Evolutionary conservation across 1,140 invertebrate species (phyloP), one percentile per base, ranked within the genome.

Genomic region (Melipona quadrifasciata): DNA sequence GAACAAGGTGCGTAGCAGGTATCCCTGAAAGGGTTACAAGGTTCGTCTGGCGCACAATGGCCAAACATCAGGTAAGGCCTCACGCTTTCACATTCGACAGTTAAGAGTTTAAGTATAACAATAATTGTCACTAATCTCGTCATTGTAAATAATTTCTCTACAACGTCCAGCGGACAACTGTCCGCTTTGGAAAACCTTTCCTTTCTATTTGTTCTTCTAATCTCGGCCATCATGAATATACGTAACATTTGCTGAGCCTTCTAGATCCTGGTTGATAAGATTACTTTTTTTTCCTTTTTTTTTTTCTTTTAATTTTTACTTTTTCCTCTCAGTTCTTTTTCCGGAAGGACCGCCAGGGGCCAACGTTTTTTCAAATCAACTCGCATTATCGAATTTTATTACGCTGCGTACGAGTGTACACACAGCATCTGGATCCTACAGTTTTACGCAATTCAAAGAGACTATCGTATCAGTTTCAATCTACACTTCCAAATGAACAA

Each of bases 61-160:
- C 0, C 0, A 21, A 2, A 0, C 17, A 70, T 2, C 85, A 88
- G 88, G 88, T 89, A 88, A 85, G 81, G 47, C n/a, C 55, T 86
- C 57, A 79, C 39, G 80, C 84, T 89, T 86, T 85, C 39, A 81
- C 58, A 34, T 64, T 24, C 55, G 19, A n/a, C 53, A 34, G 11
- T 73, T 68, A 91, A 89, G 86, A 85, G 75, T 90, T n/a, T 86
- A 87, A 87, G 83, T 77, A 53, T 84, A 64, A 83, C 86, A 88
- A 91, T 90, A 84, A 91, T 87, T 86, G 78, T 61, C 76, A 84
- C 86, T 88, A 87, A 90, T 89, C 80, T 87, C 0, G n/a, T 34
- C 81, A 85, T 80, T 85, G 80, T 88, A 58, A 65, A 70, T n/a
- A 67, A 24, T 78, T 51, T 67, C 78, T 85, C 31, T 24, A 57